Evolutionary conservation across 2,113 vertebrate genomes (phyloP), one percentile per base, ranked within the genome.

Genomic region (Nesoenas mayeri): DNA sequence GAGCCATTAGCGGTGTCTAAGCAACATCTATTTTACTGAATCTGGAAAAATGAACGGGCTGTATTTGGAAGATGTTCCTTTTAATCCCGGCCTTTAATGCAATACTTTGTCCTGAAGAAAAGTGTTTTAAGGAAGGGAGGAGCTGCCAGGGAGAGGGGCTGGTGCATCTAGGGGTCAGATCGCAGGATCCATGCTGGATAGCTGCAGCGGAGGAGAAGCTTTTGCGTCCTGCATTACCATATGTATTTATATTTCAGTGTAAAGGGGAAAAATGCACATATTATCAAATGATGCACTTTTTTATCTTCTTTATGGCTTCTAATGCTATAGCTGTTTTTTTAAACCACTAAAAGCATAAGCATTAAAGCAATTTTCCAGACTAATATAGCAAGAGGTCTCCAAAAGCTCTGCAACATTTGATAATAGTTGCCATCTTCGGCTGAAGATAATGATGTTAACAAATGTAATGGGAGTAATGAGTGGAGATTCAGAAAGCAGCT

Each of bases 311-410:
- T 96, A 95, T 92, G 93, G 96, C 95, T 97, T 91, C 93, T 97
- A 95, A 97, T 95, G 97, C 97, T 96, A 87, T 94, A 95, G 97
- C 94, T 96, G 97, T 38, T 91, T 98, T 95, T 89, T 93, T 53
- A 96, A 97, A 89, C 86, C 93, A 65, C 97, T 98, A 97, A 98
- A 97, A 98, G 98, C 97, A 95, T 93, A 89, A 96, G 97, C 98
- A 98, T 98, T 98, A 98, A 97, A 97, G 97, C 97, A 98, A 98
- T 98, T 98, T 98, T 97, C 97, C 93, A 51, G 97, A 96, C 97
- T 94, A 97, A 98, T 97, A 96, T 84, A 97, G 96, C 95, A 85
- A 97, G 96, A 97, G 94, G 97, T 95, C 97, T 97, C 91, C 93
- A 95, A 94, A 97, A 94, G 95, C 96, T 14, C 88, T n/a, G 96